These are phyloP conservation scores for Anniella stebbinsi DNA, from an alignment of 2,797 vertebrate species.

Conservation along the genomic window DNA sequence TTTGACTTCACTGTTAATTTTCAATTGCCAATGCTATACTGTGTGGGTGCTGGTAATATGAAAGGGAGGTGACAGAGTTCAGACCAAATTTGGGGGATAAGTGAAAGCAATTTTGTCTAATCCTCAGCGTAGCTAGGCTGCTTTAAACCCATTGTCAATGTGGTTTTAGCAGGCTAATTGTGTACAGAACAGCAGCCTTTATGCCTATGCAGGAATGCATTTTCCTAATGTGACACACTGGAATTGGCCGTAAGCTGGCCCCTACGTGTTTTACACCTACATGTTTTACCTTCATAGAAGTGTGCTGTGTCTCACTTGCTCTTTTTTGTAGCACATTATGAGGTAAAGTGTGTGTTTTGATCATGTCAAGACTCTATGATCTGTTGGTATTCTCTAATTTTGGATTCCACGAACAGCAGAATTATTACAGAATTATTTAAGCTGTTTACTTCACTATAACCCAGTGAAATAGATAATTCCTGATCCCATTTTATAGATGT, in stretches of 20 bases:
- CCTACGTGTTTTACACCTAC: background rate
- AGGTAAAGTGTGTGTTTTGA: background rate
- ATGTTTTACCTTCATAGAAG: background rate
- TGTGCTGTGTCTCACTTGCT: background rate
- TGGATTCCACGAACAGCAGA: background rate
- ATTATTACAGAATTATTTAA: background rate
- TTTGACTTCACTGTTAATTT: slow-evolving; percentile 52
- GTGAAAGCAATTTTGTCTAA: slow-evolving; percentile 37
- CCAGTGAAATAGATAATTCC: too few species aligned
- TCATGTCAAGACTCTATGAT: background rate
- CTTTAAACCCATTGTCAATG: background rate
- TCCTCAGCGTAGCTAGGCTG: background rate
- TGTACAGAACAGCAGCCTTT: background rate
- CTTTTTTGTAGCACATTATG: background rate
- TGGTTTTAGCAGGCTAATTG: background rate
- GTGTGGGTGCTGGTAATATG: slow-evolving; percentile 14
- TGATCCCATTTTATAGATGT: background rate
- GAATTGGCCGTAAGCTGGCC: background rate
- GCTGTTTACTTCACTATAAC: background rate
- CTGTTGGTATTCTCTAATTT: background rate
- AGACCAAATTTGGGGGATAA: slow-evolving; percentile 52
- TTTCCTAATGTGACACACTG: background rate
- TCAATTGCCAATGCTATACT: slow-evolving; percentile 58
- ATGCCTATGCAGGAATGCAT: background rate
- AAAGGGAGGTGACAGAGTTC: background rate